Conservation (phyloP, 1,140 invertebrate species). For the Hirudo medicinalis region DNA sequence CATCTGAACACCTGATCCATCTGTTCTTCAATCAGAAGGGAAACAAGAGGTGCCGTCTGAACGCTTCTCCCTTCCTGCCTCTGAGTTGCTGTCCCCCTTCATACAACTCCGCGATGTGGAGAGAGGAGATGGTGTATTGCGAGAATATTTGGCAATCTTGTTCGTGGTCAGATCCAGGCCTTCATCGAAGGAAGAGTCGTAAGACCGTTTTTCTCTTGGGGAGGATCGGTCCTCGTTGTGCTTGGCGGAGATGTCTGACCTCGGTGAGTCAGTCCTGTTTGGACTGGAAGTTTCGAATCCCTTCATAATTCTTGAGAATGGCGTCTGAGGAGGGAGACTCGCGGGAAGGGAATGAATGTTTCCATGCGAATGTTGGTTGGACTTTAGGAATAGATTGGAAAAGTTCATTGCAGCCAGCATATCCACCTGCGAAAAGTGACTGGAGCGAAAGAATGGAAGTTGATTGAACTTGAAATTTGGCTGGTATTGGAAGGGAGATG, state of each 20-base stretch:
- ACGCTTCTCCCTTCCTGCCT: too few relatives aligned
- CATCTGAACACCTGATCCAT: too few relatives aligned
- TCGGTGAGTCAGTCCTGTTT: not conserved
- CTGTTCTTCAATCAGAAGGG: too few relatives aligned
- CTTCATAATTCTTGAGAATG: too few relatives aligned
- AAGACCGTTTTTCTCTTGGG: not conserved
- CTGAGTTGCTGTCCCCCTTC: too few relatives aligned
- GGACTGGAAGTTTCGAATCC: too few relatives aligned
- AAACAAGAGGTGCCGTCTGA: too few relatives aligned
- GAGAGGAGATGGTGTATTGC: not conserved
- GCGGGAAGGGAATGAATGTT: too few relatives aligned
- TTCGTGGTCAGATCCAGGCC: not conserved
- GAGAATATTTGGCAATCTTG: not conserved
- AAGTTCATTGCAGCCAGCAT: slow-evolving; percentile 8
- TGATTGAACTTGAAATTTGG: slow-evolving; percentile 1
- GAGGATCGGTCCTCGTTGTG: not conserved
- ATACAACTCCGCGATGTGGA: too few relatives aligned
- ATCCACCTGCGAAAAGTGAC: not conserved
- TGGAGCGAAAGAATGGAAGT: not conserved
- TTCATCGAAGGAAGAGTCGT: not conserved
- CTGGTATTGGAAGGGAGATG: not conserved
- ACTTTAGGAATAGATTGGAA: not conserved
- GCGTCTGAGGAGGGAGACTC: too few relatives aligned
- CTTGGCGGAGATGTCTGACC: not conserved
- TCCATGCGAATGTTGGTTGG: not conserved